Evolutionary conservation across 1,140 invertebrate genomes (phyloP).

Genomic region (Ostrea denselamellosa): DNA sequence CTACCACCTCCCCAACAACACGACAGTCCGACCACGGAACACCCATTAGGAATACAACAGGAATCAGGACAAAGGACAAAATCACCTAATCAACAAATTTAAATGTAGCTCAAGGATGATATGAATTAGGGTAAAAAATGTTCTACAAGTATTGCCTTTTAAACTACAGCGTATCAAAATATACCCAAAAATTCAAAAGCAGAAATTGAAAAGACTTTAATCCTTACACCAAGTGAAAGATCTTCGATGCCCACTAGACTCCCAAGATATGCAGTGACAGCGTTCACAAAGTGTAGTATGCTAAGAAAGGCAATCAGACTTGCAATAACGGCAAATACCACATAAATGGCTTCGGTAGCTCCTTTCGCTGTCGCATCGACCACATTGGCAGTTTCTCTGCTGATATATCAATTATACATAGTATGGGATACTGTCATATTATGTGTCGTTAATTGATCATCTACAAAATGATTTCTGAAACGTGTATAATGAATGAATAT

Average conservation of each 20-base stretch:
- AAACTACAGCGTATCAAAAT: too few relatives aligned
- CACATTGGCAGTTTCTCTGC: slow-evolving; percentile 85
- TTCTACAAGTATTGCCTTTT: too few relatives aligned
- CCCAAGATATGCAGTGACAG: slow-evolving; percentile 88
- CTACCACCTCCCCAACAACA: slow-evolving; percentile 66
- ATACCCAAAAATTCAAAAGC: too few relatives aligned
- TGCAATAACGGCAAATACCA: slow-evolving; percentile 92
- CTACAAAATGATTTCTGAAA: too few relatives aligned
- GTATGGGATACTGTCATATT: too few relatives aligned
- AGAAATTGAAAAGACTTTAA: neutral
- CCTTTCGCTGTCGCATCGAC: slow-evolving; percentile 93
- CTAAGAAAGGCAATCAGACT: slow-evolving; percentile 96
- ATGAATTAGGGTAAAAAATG: too few relatives aligned
- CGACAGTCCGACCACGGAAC: slow-evolving; percentile 65
- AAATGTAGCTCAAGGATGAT: too few relatives aligned
- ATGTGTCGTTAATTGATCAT: too few relatives aligned
- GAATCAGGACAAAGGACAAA: slow-evolving; percentile 67
- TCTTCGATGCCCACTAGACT: slow-evolving; percentile 83
- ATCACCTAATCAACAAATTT: slow-evolving; percentile 55
- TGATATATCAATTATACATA: slow-evolving; percentile 79
- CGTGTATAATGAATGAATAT: too few relatives aligned
- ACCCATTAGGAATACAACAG: slow-evolving; percentile 70
- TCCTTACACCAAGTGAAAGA: slow-evolving; percentile 46
- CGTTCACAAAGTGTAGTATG: slow-evolving; percentile 90
- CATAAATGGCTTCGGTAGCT: slow-evolving; percentile 87